Evolutionary conservation across 2,797 vertebrate genomes (phyloP).

Genomic region (Danio albolineatus): DNA sequence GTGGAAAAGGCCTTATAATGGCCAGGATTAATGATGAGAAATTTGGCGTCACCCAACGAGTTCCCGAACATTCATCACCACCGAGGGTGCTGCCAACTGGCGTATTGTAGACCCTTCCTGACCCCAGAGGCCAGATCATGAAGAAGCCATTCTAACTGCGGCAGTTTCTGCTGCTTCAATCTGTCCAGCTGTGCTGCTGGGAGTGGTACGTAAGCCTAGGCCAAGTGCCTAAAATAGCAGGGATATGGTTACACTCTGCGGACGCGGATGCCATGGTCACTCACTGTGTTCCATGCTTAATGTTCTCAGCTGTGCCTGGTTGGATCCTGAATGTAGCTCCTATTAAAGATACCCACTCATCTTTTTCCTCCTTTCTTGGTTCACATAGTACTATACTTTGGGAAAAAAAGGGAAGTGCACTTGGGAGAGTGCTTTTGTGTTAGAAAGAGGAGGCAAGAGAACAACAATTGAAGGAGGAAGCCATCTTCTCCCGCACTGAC

Average conservation of each 20-base stretch:
- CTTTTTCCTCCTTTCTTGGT: conserved; percentile 13
- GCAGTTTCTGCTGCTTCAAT: conserved; percentile 34
- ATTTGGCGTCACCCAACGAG: conserved; percentile 89
- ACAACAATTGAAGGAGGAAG: conserved; percentile 20
- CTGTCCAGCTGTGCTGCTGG: conserved; percentile 26
- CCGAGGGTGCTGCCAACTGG: conserved; percentile 78
- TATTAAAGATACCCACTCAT: conserved; percentile 32
- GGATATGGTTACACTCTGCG: conserved; percentile 47
- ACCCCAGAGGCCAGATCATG: conserved; percentile 72
- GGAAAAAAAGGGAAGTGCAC: conserved; percentile 34
- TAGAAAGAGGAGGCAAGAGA: conserved; percentile 11
- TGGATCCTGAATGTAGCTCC: conserved; percentile 18
- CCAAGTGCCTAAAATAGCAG: conserved; percentile 52
- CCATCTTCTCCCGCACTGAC: conserved; percentile 56
- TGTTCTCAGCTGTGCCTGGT: conserved; percentile 25
- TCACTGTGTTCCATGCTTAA: conserved; percentile 30
- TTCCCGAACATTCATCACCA: conserved; percentile 92
- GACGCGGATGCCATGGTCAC: conserved; percentile 13
- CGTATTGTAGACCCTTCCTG: conserved; percentile 71
- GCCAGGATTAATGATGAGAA: conserved; percentile 98
- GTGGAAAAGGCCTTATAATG: conserved; percentile 91
- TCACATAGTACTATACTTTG: conserved; percentile 51
- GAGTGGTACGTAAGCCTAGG: conserved; percentile 30
- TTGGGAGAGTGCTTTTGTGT: conserved; percentile 21
- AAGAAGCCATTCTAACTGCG: conserved; percentile 58